Base-by-base conservation (phyloP, 64 coral and sea anemone genomes). In the Montipora foliosa region DNA sequence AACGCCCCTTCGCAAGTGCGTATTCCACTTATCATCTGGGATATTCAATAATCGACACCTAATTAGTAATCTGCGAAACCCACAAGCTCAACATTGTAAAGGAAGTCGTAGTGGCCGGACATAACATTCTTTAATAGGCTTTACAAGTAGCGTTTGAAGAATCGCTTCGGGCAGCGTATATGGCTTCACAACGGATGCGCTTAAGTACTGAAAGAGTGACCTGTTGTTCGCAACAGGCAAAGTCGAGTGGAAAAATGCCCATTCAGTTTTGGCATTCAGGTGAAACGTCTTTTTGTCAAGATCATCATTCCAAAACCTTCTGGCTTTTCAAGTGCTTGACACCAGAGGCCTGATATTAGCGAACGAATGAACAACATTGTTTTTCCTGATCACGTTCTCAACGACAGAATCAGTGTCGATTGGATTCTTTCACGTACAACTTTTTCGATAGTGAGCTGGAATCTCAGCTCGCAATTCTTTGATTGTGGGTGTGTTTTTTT, bases 331-430 rank as follows among this genome's bases (percentile, higher is more conserved):
- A 71, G 82, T 49, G 16, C 82, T 86, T 86, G 44, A 48, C 60
- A 37, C 11, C 7, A 67, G 45, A 17, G 19, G 80, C 58, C 5
- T 53, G 82, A 86, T 86, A 86, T 72, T 86, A 82, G 47, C 46
- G 25, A 83, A 20, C 45, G 16, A 4, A 20, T 14, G 64, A 49
- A 51, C 11, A 72, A 72, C 19, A 49, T 66, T 86, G 21, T 76
- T 76, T 45, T 83, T 86, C 82, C 82, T 86, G 13, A 48, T 86
- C 82, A 86, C 82, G 82, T 86, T 59, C 82, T 49, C 44, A 16
- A 5, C 17, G n/a, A 10, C 45, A 17, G 9, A 49, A 47, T 15
- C 66, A 49, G 10, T 48, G 37, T 47, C 19, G 82, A 21, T 70
- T 86, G 7, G 9, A 86, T 70, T 86, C 47, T 49, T 72, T 49